A percentile compares a stretch with the other conserved stretches of the same genome.
phyloP scores from a whole-genome alignment of 2,113 vertebrate species.

The Miniopterus natalensis region DNA sequence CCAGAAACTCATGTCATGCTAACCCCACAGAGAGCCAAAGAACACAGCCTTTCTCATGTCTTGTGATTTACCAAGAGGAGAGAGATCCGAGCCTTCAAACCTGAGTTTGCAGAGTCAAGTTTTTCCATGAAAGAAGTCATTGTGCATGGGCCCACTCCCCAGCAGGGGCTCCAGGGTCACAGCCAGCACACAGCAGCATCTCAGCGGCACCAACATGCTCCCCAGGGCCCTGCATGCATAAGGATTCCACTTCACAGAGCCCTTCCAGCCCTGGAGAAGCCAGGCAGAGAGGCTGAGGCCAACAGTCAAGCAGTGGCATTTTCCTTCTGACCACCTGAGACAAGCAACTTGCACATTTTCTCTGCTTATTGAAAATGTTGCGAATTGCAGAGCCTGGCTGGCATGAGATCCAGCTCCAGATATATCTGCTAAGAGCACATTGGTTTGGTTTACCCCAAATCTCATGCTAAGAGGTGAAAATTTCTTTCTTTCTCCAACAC shows the following conservation, averaged over 20 bases:
- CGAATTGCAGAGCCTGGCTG: background rate
- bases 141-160: background rate
- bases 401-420: background rate
- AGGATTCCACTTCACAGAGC: background rate
- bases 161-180: background rate
- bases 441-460: background rate
- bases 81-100: background rate
- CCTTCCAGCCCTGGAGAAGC: background rate
- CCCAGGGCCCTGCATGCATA: background rate
- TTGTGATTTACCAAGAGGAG: background rate
- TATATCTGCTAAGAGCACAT: background rate
- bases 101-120: constrained; percentile 14
- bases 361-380: background rate
- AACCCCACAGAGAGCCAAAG: background rate
- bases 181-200: background rate
- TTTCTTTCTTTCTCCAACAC: background rate
- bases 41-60: background rate
- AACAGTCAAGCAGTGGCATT: background rate
- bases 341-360: background rate
- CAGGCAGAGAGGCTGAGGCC: background rate
- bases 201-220: background rate
- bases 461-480: background rate
- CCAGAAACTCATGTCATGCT: background rate
- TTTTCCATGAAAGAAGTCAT: constrained; percentile 45
- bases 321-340: background rate